These are phyloP conservation scores for Muntiacus reevesi DNA, from an alignment of 2,113 vertebrate genomes.

Conservation along the genomic window DNA sequence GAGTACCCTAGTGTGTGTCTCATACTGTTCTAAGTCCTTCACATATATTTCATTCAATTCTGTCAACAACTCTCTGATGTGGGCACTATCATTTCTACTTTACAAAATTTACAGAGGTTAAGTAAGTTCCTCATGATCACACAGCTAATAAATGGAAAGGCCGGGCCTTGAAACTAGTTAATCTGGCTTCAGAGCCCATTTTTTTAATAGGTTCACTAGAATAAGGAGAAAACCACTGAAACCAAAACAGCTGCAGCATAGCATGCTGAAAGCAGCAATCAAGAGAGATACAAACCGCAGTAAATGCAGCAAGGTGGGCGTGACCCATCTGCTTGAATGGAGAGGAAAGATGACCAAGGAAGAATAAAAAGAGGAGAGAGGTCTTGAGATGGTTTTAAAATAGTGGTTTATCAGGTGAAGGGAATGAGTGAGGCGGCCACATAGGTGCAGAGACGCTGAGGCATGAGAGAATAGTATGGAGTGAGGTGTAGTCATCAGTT, in stretches of 20 bases:
- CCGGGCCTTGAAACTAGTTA: background rate
- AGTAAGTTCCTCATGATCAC: background rate
- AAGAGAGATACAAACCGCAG: background rate
- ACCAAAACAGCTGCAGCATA: background rate
- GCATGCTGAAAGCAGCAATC: background rate
- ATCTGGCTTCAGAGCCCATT: background rate
- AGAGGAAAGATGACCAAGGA: background rate
- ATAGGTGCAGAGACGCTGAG: background rate
- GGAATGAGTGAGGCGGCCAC: background rate
- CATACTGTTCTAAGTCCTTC: background rate
- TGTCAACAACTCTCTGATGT: background rate
- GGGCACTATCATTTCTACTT: background rate
- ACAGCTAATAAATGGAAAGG: background rate
- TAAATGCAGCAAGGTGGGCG: background rate
- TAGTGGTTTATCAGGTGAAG: background rate
- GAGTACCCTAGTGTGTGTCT: background rate
- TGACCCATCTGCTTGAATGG: background rate
- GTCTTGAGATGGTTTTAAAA: background rate
- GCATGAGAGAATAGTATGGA: background rate
- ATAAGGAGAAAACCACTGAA: background rate
- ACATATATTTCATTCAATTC: background rate
- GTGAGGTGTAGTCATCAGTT: background rate
- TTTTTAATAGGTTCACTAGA: background rate
- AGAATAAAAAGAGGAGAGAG: background rate
- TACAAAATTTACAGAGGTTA: background rate